Percentiles rank a stretch among this genome's conserved stretches.
These are phyloP conservation scores for Bactericera cockerelli DNA, from an alignment of 1,140 invertebrate species.

Conservation along the genomic window DNA sequence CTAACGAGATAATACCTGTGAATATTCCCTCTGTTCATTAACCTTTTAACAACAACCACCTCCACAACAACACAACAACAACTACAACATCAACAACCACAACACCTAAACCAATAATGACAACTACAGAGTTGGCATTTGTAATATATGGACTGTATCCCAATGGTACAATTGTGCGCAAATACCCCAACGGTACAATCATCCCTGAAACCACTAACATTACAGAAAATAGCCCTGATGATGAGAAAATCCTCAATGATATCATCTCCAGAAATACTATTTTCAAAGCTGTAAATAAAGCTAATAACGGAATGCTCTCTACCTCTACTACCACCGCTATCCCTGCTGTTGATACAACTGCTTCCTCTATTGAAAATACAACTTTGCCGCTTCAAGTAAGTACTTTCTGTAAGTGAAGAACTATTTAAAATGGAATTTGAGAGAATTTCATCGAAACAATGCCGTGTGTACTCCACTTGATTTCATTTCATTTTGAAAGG, in stretches of 20 bases:
- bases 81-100: constrained; percentile 11
- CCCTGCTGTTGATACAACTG: not conserved
- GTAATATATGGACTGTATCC: constrained; percentile 23
- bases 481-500: no score
- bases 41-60: constrained; percentile 18
- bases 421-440: no score
- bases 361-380: not conserved
- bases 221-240: constrained; percentile 13
- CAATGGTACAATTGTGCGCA: constrained; percentile 23
- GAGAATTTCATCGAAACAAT: no score
- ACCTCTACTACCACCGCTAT: not conserved
- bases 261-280: constrained; percentile 5
- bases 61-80: constrained; percentile 16
- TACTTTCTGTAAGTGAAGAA: no score
- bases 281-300: constrained; percentile 8
- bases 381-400: constrained; percentile 6
- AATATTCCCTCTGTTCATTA: not conserved
- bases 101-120: not conserved
- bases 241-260: not conserved
- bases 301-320: not conserved
- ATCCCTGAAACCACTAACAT: constrained; percentile 22
- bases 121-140: constrained; percentile 19
- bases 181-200: constrained; percentile 22
- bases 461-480: no score
- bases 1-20: not conserved